Percentiles rank a stretch among this genome's conserved stretches.
Conservation (phyloP, 2,888 invertebrate species). For the Macrophya alboannulata region DNA sequence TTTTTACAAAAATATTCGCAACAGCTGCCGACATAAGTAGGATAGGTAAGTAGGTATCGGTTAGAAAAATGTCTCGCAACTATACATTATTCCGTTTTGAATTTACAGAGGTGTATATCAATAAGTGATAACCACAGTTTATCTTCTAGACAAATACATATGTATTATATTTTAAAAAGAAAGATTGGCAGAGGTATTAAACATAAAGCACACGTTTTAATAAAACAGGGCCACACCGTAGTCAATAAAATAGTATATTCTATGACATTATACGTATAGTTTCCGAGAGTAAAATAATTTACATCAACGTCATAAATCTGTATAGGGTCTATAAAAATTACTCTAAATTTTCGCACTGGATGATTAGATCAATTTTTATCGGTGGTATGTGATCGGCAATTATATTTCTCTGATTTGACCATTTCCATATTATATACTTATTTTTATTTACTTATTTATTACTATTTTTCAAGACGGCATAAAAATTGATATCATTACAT, state of each 20-base stretch:
- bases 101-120: background rate
- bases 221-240: background rate
- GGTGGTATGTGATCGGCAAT: background rate
- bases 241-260: constrained; percentile 23
- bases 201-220: constrained; percentile 4
- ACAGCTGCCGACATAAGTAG: background rate
- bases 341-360: background rate
- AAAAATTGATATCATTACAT: constrained; percentile 10
- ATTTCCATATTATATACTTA: background rate
- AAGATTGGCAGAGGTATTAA: background rate
- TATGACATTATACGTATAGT: background rate
- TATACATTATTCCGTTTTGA: background rate
- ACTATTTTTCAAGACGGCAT: background rate
- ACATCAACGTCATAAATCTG: background rate
- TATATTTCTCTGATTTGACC: background rate
- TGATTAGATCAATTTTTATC: background rate
- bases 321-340: background rate
- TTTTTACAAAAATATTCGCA: background rate
- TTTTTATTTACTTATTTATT: background rate
- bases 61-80: background rate
- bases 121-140: background rate
- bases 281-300: background rate
- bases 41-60: background rate
- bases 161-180: background rate
- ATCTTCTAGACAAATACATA: background rate